These are phyloP conservation scores for Pandemis cinnamomeana DNA, from an alignment of 2,888 invertebrate genomes.

Conservation along the genomic window DNA sequence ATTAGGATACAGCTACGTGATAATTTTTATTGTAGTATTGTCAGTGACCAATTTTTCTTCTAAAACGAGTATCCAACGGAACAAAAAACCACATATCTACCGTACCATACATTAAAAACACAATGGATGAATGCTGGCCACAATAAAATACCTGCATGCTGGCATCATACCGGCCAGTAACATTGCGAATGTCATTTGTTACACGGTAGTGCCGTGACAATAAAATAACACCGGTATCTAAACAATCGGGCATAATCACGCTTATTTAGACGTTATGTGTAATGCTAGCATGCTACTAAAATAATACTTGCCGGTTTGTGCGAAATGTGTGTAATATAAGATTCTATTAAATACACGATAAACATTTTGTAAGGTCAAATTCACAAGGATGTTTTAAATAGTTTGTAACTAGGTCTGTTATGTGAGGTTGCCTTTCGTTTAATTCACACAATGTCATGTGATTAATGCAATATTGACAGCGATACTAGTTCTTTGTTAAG, in stretches of 20 bases:
- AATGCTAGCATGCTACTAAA: constrained; percentile 26
- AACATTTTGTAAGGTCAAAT: constrained; percentile 29
- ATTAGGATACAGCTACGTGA: background rate
- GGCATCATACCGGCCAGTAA: constrained; percentile 24
- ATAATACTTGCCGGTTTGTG: constrained; percentile 5
- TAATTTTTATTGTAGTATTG: constrained; percentile 1
- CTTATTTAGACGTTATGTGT: constrained; percentile 38
- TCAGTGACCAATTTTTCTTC: constrained; percentile 27
- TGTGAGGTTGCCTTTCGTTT: constrained; percentile 24
- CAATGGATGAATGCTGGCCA: constrained; percentile 57
- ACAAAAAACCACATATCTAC: constrained; percentile 14
- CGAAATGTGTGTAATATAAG: constrained; percentile 21
- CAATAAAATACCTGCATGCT: constrained; percentile 56
- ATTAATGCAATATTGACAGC: background rate
- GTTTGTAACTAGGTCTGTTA: constrained; percentile 26
- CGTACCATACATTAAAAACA: constrained; percentile 31
- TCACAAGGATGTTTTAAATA: constrained; percentile 38
- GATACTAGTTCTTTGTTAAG: background rate
- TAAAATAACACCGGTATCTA: constrained; percentile 46
- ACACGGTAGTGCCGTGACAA: constrained; percentile 49
- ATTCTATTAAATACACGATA: constrained; percentile 17
- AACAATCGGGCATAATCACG: constrained; percentile 40
- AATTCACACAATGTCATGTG: constrained; percentile 18
- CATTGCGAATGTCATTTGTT: constrained; percentile 48
- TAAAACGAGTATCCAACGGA: constrained; percentile 3